Percentiles rank a stretch among this genome's conserved stretches.
Conservation (phyloP, 2,888 invertebrate species). For the Eumacrocentrus americanus region DNA sequence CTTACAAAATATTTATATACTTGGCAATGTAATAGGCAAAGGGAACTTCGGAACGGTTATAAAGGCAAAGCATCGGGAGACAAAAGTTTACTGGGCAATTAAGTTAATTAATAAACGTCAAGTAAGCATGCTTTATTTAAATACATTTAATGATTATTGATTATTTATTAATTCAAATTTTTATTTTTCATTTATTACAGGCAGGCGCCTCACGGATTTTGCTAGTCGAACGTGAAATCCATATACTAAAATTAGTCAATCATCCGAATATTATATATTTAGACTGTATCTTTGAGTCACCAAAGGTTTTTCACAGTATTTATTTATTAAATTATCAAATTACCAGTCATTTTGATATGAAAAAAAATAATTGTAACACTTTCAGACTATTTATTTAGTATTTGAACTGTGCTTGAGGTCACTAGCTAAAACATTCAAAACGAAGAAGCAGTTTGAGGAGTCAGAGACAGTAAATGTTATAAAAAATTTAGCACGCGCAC, state of each 20-base stretch:
- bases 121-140: too few relatives aligned
- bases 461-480: conserved; percentile 54
- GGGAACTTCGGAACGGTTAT: conserved; percentile 61
- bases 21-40: conserved; percentile 59
- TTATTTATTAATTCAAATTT: not conserved
- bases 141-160: too few relatives aligned
- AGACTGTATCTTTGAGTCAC: conserved; percentile 65
- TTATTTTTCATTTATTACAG: conserved; percentile 32
- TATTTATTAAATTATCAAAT: not conserved
- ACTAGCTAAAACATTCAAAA: conserved; percentile 58
- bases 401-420: conserved; percentile 65
- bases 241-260: conserved; percentile 64
- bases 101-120: conserved; percentile 60
- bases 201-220: conserved; percentile 49
- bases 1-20: conserved; percentile 53
- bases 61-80: conserved; percentile 54
- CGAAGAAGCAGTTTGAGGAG: conserved; percentile 55
- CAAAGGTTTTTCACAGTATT: conserved; percentile 44
- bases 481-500: conserved; percentile 55
- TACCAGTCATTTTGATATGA: not conserved
- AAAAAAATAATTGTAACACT: not conserved
- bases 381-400: conserved; percentile 64
- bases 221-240: conserved; percentile 63
- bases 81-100: conserved; percentile 58
- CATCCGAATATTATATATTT: conserved; percentile 67